Evolutionary conservation across 2,113 vertebrate species (phyloP), one percentile per base, ranked within the genome.

Genomic region (Nicator chloris): DNA sequence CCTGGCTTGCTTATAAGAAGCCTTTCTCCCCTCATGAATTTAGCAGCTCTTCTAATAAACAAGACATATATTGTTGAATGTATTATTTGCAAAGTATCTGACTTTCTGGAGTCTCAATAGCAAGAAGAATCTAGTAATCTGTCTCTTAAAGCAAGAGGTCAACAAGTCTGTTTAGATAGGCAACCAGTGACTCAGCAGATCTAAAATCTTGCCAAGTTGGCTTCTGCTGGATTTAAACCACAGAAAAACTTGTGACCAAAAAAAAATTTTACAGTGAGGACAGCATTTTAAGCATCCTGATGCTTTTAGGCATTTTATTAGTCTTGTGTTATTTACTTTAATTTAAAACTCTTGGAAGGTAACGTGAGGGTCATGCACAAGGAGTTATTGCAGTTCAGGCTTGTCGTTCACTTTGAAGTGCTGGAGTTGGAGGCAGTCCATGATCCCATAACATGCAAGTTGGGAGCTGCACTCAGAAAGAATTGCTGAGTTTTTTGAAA

Each of bases 151-250:
- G 60, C n/a, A 64, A 66, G 82, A 94, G 78, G 63, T 88, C 61
- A 37, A 0, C 14, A 10, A 45, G 42, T 54, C 18, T 93, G 40
- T 69, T 94, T 45, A 73, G 54, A 87, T 80, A 96, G 92, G 82
- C 92, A 91, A 76, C 91, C 92, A 97, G 86, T 97, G 97, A 98
- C 96, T 97, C 96, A 97, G 85, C 73, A 86, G 53, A 44, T 65
- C 81, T 90, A 90, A 86, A 79, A 24, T 51, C 68, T 77, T 89
- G 88, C 96, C 96, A 95, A 76, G 65, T 39, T 84, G 53, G 24
- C 70, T 79, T 79, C 45, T 82, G 54, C 54, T 85, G 28, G 45
- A 39, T 61, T 76, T 64, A 73, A 82, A 90, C 56, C 31, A 27
- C 54, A 77, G 57, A 82, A 84, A 77, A 91, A 88, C 69, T n/a